Conservation (phyloP, 2,113 vertebrate genomes). For the Poeciliopsis retropinna region DNA sequence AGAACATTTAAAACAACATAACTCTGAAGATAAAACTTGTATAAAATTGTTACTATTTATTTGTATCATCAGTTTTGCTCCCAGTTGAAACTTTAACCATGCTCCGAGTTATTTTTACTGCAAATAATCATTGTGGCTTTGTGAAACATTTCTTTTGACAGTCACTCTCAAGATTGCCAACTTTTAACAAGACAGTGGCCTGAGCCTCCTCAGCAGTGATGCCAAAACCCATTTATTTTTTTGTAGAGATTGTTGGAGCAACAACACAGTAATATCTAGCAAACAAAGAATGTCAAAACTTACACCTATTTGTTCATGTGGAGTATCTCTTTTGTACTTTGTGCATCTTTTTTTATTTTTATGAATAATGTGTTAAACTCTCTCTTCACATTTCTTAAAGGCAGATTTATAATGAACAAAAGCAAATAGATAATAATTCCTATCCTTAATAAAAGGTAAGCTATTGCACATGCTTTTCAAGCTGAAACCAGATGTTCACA, state of each 20-base stretch:
- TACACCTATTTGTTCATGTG: background rate
- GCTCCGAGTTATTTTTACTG: background rate
- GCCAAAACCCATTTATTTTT: background rate
- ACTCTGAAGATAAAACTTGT: conserved; percentile 8
- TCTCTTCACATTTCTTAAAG: background rate
- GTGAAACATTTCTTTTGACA: background rate
- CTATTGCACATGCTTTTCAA: too few relatives aligned
- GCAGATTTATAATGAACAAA: background rate
- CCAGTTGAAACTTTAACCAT: background rate
- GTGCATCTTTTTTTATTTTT: accelerated
- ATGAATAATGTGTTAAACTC: background rate
- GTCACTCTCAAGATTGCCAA: background rate
- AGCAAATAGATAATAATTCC: too few relatives aligned
- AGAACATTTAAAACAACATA: background rate
- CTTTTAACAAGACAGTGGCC: background rate
- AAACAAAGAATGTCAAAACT: conserved; percentile 1
- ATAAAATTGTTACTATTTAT: background rate
- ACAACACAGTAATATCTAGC: background rate
- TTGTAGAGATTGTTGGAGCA: conserved; percentile 4
- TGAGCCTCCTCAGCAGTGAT: background rate
- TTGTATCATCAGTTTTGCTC: background rate
- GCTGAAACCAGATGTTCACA: too few relatives aligned
- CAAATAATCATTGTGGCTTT: background rate
- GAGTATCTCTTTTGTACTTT: background rate
- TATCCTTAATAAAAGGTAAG: too few relatives aligned